A percentile compares a stretch with the other conserved stretches of the same genome.
phyloP scores from a whole-genome alignment of 2,888 invertebrate species.

The Pogonocherus hispidulus region DNA sequence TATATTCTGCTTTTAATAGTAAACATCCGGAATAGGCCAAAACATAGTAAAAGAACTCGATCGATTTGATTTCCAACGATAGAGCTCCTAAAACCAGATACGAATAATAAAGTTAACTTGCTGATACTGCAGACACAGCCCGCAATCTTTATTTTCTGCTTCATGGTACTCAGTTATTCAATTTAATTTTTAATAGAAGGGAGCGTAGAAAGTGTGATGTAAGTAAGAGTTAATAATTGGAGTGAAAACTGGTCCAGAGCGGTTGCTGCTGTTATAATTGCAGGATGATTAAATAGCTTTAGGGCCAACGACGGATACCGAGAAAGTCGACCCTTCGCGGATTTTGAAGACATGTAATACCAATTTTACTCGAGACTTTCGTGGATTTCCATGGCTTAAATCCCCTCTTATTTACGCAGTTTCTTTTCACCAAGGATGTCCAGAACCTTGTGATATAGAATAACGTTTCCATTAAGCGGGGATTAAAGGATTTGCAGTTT shows the following conservation, averaged over 20 bases:
- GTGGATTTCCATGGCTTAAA: conserved; percentile 33
- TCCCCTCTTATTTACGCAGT: conserved; percentile 25
- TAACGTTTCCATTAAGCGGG: conserved; percentile 21
- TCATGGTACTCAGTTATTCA: conserved; percentile 33
- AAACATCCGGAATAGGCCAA: too few relatives aligned
- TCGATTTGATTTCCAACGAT: too few relatives aligned
- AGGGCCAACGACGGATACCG: conserved; percentile 49
- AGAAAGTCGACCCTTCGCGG: conserved; percentile 45
- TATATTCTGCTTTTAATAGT: too few relatives aligned
- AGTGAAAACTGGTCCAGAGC: conserved; percentile 51
- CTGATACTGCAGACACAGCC: neutral
- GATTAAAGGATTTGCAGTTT: conserved; percentile 21
- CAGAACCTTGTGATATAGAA: conserved; percentile 15
- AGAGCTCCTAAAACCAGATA: too few relatives aligned
- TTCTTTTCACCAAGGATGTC: conserved; percentile 27
- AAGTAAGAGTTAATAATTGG: conserved; percentile 53
- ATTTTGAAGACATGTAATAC: conserved; percentile 42
- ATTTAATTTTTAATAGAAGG: conserved; percentile 43
- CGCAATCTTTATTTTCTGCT: conserved; percentile 29
- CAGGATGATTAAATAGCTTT: conserved; percentile 62
- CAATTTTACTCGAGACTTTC: conserved; percentile 43
- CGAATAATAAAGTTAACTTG: too few relatives aligned
- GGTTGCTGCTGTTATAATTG: conserved; percentile 58
- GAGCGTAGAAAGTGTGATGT: conserved; percentile 29
- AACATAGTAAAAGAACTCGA: too few relatives aligned